A percentile compares a stretch with the other conserved stretches of the same genome.
phyloP scores from a whole-genome alignment of 2,888 invertebrate species.

The Mythimna impura region DNA sequence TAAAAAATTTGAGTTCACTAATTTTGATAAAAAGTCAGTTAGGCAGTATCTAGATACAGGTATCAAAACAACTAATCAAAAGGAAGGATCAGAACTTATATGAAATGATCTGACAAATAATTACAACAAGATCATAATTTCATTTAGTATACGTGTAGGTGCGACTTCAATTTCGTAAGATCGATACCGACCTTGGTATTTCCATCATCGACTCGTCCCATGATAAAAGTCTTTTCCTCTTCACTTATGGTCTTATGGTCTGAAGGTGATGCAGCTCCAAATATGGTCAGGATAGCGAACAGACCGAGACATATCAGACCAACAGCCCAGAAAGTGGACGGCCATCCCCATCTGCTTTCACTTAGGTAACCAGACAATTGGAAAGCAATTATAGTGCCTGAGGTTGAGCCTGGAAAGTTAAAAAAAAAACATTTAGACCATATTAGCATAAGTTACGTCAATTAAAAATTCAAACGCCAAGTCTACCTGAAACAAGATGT shows the following conservation, averaged over 20 bases:
- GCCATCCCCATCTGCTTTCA: conserved; percentile 91
- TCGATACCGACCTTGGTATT: conserved; percentile 61
- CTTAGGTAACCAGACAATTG: conserved; percentile 91
- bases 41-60: background rate
- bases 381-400: conserved; percentile 92
- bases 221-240: conserved; percentile 86
- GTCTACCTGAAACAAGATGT: no score
- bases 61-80: background rate
- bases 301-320: conserved; percentile 89
- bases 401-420: conserved; percentile 88
- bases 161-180: background rate
- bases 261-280: conserved; percentile 87
- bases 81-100: background rate
- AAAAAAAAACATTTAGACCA: background rate
- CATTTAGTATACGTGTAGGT: background rate
- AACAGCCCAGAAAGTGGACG: conserved; percentile 91
- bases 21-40: background rate
- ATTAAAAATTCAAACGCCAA: no score
- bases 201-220: conserved; percentile 66
- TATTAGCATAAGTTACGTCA: no score
- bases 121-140: background rate
- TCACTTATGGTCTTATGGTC: conserved; percentile 83
- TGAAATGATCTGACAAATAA: background rate
- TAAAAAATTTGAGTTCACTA: background rate
- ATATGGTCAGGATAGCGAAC: conserved; percentile 81